Percentiles rank a stretch among this genome's conserved stretches.
phyloP scores from a whole-genome alignment of 2,113 vertebrate species.

The Antigone vipio region DNA sequence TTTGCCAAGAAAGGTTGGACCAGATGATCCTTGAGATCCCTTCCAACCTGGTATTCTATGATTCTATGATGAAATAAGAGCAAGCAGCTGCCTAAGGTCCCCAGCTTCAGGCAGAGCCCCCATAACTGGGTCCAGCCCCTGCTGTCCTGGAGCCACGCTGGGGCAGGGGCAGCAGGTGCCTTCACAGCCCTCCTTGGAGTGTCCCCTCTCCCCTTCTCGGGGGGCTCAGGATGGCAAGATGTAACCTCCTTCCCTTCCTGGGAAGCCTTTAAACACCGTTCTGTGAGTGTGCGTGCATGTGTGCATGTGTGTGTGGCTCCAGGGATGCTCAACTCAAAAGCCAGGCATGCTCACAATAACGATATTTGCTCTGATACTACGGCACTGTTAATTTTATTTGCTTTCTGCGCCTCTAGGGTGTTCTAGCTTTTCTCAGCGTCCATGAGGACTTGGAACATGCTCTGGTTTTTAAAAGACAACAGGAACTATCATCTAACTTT shows the following conservation, averaged over 20 bases:
- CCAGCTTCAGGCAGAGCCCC: neutral
- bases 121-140: neutral
- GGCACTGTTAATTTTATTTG: neutral
- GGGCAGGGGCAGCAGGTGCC: neutral
- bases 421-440: neutral
- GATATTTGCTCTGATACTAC: neutral
- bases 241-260: neutral
- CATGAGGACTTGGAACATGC: neutral
- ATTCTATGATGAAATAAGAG: neutral
- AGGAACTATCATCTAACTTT: neutral
- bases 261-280: neutral
- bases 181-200: neutral
- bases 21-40: too few species aligned
- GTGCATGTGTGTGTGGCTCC: neutral
- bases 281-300: neutral
- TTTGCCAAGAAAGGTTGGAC: too few species aligned
- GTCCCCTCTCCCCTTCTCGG: neutral
- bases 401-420: neutral
- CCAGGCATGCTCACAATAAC: neutral
- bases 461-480: neutral
- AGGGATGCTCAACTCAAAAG: neutral
- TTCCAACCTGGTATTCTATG: too few species aligned
- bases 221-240: neutral
- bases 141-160: neutral
- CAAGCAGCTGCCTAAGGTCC: neutral